These are phyloP conservation scores for Perognathus longimembris DNA, from an alignment of 2,113 vertebrate genomes.

Conservation along the genomic window DNA sequence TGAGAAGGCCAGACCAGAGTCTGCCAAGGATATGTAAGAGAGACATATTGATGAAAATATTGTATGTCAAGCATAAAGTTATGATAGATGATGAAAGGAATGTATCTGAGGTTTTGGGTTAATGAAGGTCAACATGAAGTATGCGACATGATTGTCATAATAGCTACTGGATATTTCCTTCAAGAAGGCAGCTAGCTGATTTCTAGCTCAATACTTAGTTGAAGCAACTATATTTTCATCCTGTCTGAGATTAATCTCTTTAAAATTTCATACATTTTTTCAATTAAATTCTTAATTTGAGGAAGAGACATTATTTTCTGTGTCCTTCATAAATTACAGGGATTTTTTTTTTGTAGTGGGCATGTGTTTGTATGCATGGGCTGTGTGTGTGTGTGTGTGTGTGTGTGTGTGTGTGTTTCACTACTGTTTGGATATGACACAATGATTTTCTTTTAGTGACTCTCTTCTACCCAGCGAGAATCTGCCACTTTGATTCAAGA, in stretches of 20 bases:
- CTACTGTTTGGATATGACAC: not conserved
- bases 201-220: not conserved
- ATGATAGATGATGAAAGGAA: not conserved
- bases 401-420: not conserved
- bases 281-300: conserved; percentile 45
- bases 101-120: not conserved
- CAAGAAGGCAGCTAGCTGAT: not conserved
- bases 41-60: not conserved
- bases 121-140: not conserved
- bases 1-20: too few relatives aligned
- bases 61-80: not conserved
- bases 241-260: not conserved
- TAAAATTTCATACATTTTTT: not conserved
- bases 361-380: not conserved
- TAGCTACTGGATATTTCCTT: not conserved
- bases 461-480: too few relatives aligned
- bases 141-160: not conserved
- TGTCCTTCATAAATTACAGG: not conserved
- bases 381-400: not conserved
- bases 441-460: not conserved
- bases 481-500: not conserved
- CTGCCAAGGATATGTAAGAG: not conserved
- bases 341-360: not conserved
- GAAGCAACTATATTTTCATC: not conserved
- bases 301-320: not conserved